These are phyloP conservation scores for Pomatostomus ruficeps DNA, from an alignment of 2,113 vertebrate genomes.

Conservation along the genomic window DNA sequence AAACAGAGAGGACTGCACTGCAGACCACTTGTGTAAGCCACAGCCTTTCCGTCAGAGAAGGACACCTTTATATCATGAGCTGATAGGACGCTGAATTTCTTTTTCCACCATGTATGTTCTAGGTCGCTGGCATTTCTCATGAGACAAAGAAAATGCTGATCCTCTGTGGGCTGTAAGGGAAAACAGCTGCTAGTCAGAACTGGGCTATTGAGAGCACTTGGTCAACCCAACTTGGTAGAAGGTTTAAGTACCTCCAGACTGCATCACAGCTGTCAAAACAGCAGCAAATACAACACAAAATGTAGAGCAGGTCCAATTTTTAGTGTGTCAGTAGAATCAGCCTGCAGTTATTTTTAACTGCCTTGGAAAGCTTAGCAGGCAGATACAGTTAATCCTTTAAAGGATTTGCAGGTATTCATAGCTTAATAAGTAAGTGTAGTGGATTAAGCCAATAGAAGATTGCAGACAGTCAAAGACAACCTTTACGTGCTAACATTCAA, in stretches of 20 bases:
- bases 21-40: not conserved
- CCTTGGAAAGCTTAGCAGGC: slow-evolving; percentile 47
- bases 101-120: not conserved
- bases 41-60: not conserved
- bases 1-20: not conserved
- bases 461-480: not conserved
- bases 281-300: slow-evolving; percentile 16
- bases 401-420: slow-evolving; percentile 51
- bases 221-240: not conserved
- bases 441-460: slow-evolving; percentile 17
- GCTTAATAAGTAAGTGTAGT: slow-evolving; percentile 36
- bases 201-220: not conserved
- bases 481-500: not conserved
- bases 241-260: not conserved
- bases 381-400: slow-evolving; percentile 53
- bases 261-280: not conserved
- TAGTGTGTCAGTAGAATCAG: slow-evolving; percentile 54
- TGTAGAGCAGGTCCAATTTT: not conserved
- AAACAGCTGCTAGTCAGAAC: not conserved
- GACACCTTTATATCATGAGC: not conserved
- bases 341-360: slow-evolving; percentile 49
- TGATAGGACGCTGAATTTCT: not conserved
- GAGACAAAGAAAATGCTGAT: not conserved
- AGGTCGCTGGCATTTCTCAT: not conserved
- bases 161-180: not conserved